These are phyloP conservation scores for Echeneis naucrates DNA, from an alignment of 2,797 vertebrate genomes.

Conservation along the genomic window DNA sequence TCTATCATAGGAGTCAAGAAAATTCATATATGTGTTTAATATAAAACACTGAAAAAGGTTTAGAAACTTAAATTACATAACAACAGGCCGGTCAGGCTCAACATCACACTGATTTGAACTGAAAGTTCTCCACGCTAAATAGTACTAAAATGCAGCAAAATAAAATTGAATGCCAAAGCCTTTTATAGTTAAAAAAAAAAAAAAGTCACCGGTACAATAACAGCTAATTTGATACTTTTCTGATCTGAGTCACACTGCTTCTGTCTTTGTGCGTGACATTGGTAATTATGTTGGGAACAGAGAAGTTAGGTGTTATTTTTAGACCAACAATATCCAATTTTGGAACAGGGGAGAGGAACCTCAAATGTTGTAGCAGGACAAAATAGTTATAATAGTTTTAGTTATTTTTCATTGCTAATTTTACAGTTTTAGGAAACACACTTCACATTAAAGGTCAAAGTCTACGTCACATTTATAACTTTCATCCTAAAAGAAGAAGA, in stretches of 20 bases:
- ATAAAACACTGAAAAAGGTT: slow-evolving; percentile 11
- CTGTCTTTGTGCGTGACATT: slow-evolving; percentile 4
- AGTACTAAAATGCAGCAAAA: neutral
- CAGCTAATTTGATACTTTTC: neutral
- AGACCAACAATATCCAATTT: neutral
- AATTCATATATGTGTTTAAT: slow-evolving; percentile 30
- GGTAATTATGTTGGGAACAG: slow-evolving; percentile 17
- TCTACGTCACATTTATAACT: too few relatives aligned
- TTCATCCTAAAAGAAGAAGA: neutral
- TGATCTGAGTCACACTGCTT: neutral
- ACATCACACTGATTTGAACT: neutral
- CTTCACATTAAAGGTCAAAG: too few relatives aligned
- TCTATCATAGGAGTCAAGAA: slow-evolving; percentile 28
- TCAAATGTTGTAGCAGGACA: neutral
- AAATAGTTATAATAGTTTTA: too few relatives aligned
- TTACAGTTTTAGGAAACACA: neutral
- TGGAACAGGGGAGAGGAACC: neutral
- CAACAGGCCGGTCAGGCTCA: slow-evolving; percentile 17
- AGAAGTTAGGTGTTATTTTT: slow-evolving; percentile 5
- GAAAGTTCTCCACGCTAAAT: neutral
- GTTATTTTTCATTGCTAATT: neutral
- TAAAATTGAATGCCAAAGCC: neutral
- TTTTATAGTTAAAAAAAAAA: neutral
- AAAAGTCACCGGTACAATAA: neutral
- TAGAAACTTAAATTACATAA: slow-evolving; percentile 3